Conservation (phyloP, 2,888 invertebrate species). For the Scaptomyza polygonia region DNA sequence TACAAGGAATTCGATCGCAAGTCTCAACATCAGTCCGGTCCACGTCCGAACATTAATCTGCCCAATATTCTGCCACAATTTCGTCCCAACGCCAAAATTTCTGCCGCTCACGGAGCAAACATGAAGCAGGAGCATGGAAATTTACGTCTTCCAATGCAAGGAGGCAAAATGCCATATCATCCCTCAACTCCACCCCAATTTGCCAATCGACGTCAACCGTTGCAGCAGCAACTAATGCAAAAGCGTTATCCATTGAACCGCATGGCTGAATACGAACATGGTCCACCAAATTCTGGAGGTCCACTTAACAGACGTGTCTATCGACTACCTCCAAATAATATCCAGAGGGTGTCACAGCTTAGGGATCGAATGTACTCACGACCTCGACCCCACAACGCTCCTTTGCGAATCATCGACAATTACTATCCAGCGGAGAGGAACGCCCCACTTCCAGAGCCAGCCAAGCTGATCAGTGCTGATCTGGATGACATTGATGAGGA, state of each 20-base stretch:
- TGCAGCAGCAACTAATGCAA: slow-evolving; percentile 68
- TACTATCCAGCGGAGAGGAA: slow-evolving; percentile 77
- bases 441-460: slow-evolving; percentile 54
- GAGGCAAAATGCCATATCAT: slow-evolving; percentile 65
- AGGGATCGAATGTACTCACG: slow-evolving; percentile 72
- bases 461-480: slow-evolving; percentile 61
- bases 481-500: slow-evolving; percentile 82
- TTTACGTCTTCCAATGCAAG: slow-evolving; percentile 74
- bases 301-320: slow-evolving; percentile 83
- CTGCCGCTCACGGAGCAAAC: slow-evolving; percentile 83
- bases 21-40: slow-evolving; percentile 60
- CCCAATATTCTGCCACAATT: slow-evolving; percentile 91
- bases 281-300: slow-evolving; percentile 58
- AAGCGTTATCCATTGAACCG: slow-evolving; percentile 81
- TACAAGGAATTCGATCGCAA: slow-evolving; percentile 82
- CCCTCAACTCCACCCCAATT: slow-evolving; percentile 79
- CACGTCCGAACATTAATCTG: slow-evolving; percentile 80
- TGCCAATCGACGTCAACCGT: slow-evolving; percentile 80
- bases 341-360: slow-evolving; percentile 52
- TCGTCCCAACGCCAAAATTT: slow-evolving; percentile 87
- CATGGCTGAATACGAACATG: slow-evolving; percentile 78
- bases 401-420: slow-evolving; percentile 62
- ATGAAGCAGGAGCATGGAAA: slow-evolving; percentile 83
- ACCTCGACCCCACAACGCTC: slow-evolving; percentile 50
- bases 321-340: slow-evolving; percentile 69